A percentile compares a stretch with the other conserved stretches of the same genome.
phyloP scores from a whole-genome alignment of 2,113 vertebrate genomes.

The Erythrocercus mccallii region DNA sequence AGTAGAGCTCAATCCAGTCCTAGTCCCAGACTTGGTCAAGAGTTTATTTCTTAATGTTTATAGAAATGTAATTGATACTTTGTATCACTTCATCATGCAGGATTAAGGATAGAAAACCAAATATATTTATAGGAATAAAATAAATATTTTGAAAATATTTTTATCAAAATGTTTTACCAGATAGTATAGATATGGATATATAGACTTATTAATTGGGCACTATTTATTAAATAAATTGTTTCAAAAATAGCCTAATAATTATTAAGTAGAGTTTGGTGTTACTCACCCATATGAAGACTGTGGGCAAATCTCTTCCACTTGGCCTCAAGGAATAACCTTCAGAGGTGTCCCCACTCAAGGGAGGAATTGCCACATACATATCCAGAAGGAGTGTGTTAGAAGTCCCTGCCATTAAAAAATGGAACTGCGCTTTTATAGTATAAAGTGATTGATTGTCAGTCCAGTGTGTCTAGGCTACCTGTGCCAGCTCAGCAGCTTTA shows the following conservation, averaged over 20 bases:
- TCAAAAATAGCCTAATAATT: neutral
- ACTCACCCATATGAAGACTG: neutral
- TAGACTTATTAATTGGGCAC: neutral
- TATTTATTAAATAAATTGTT: neutral
- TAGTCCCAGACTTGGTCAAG: neutral
- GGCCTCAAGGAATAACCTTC: neutral
- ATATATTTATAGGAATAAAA: neutral
- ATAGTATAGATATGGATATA: neutral
- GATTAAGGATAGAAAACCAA: neutral
- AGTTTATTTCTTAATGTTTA: neutral
- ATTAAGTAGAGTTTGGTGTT: neutral
- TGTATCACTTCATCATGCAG: neutral
- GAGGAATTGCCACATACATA: neutral
- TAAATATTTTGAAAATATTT: neutral
- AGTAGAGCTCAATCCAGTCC: neutral
- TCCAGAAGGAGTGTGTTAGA: accelerated
- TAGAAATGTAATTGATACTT: neutral
- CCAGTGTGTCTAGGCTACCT: neutral
- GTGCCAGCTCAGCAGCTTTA: neutral
- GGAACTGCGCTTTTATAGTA: neutral
- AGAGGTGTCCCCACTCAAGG: too few species aligned
- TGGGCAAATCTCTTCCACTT: neutral
- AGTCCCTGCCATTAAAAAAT: neutral
- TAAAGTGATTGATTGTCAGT: neutral
- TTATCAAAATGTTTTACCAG: neutral